A percentile compares a stretch with the other conserved stretches of the same genome.
phyloP scores from a whole-genome alignment of 2,888 invertebrate species.

The Folsomia candida region DNA sequence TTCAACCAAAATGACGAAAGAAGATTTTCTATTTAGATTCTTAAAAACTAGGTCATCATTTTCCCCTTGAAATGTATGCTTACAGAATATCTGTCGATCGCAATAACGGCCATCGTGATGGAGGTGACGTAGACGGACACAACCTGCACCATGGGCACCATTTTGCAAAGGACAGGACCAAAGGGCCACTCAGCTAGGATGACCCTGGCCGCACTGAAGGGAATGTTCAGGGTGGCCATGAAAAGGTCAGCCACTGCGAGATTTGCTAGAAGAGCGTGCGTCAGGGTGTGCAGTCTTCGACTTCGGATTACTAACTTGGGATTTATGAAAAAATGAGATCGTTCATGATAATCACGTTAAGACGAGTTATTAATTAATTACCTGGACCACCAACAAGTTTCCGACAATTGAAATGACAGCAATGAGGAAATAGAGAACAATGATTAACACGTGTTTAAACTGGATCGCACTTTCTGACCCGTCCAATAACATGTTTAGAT shows the following conservation, averaged over 20 bases:
- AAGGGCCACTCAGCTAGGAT: conserved; percentile 56
- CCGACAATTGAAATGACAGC: conserved; percentile 47
- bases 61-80: no score
- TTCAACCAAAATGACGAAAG: neutral
- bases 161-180: conserved; percentile 55
- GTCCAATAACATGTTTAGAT: conserved; percentile 45
- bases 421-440: conserved; percentile 42
- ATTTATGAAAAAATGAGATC: conserved; percentile 8
- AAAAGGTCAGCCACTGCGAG: conserved; percentile 57
- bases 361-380: conserved; percentile 16
- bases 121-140: conserved; percentile 56
- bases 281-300: conserved; percentile 59
- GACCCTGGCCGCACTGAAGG: conserved; percentile 55
- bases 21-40: neutral
- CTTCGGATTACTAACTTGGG: conserved; percentile 56
- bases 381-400: conserved; percentile 48
- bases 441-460: conserved; percentile 44
- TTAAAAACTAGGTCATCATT: conserved; percentile 29
- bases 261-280: conserved; percentile 61
- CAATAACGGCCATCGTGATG: conserved; percentile 56
- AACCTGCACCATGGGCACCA: conserved; percentile 56
- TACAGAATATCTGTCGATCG: conserved; percentile 55
- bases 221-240: conserved; percentile 55
- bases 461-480: conserved; percentile 28
- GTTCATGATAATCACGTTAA: neutral